A percentile compares a stretch with the other conserved stretches of the same genome.
Evolutionary conservation across 2,797 vertebrate genomes (phyloP).

Genomic region (Onychomys torridus): DNA sequence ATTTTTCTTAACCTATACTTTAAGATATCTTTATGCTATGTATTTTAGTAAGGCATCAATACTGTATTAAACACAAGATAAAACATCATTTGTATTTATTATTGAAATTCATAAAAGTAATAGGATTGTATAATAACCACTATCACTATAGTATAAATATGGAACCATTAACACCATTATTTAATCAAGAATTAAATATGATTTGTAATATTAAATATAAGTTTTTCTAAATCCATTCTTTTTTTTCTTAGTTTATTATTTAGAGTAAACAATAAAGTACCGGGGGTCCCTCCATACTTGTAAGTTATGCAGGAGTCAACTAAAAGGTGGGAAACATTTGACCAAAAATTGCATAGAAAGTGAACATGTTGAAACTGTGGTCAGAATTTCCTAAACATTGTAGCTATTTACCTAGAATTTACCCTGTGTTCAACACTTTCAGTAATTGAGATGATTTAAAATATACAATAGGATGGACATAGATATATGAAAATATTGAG

Average conservation of each 20-base stretch:
- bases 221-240: not conserved
- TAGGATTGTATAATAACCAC: not conserved
- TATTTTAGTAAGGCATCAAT: not conserved
- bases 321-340: not conserved
- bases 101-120: not conserved
- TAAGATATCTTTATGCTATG: not conserved
- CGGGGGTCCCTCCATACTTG: not conserved
- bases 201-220: not conserved
- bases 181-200: not conserved
- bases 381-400: not conserved
- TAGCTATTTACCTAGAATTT: not conserved
- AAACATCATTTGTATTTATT: not conserved
- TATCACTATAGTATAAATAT: not conserved
- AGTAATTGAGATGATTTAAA: not conserved
- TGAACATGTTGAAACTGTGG: no score
- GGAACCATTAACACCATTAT: not conserved
- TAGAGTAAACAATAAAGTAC: not conserved
- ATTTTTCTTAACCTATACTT: not conserved
- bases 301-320: not conserved
- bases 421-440: not conserved
- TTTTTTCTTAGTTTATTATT: not conserved
- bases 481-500: not conserved
- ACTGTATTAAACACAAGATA: not conserved
- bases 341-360: not conserved
- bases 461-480: not conserved